phyloP scores from a whole-genome alignment of 2,888 invertebrate genomes.

The Leptopilina myrica region DNA sequence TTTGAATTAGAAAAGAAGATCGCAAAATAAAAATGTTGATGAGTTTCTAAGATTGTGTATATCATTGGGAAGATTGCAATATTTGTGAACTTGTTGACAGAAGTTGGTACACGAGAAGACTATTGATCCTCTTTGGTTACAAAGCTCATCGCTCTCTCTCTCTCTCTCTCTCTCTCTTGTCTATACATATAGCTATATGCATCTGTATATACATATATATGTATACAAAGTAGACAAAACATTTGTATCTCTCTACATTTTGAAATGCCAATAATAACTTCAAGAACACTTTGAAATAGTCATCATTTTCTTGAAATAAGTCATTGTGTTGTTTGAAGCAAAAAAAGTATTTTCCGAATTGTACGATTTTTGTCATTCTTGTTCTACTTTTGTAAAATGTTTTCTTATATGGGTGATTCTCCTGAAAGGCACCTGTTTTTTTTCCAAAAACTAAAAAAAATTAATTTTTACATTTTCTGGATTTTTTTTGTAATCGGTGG shows the following conservation, averaged over 20 bases:
- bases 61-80: background rate
- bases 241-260: conserved; percentile 31
- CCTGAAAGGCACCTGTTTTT: no score
- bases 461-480: no score
- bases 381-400: no score
- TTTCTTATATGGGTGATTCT: no score
- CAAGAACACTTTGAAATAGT: background rate
- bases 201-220: no score
- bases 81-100: conserved; percentile 39
- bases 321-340: background rate
- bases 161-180: background rate
- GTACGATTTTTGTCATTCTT: no score
- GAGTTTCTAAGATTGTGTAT: background rate
- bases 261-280: conserved; percentile 18
- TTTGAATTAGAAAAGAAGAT: no score
- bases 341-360: no score
- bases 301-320: conserved; percentile 18
- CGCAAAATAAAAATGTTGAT: background rate
- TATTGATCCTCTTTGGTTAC: conserved; percentile 59
- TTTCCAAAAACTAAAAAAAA: no score
- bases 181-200: background rate
- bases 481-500: no score
- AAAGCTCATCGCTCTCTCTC: conserved; percentile 43
- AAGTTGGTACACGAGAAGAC: conserved; percentile 43
- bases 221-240: background rate